phyloP scores from a whole-genome alignment of 2,113 vertebrate species.

The Pollimyrus isidori region DNA sequence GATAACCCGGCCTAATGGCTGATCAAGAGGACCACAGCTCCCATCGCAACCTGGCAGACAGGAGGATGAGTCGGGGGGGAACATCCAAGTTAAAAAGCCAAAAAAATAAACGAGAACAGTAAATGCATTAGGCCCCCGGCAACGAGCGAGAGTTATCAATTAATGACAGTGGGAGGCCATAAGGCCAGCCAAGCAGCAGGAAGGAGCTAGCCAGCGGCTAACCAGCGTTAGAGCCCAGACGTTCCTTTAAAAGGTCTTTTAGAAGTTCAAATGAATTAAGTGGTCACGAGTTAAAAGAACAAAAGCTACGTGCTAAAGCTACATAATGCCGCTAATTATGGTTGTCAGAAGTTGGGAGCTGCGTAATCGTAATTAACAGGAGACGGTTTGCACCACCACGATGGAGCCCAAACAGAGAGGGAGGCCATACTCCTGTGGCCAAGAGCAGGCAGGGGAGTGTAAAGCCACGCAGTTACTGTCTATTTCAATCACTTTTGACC shows the following conservation, averaged over 20 bases:
- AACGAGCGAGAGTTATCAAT: slow-evolving; percentile 34
- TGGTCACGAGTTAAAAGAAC: background rate
- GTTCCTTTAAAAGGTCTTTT: slow-evolving; percentile 49
- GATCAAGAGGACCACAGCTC: slow-evolving; percentile 1
- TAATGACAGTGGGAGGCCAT: slow-evolving; percentile 30
- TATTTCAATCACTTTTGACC: background rate
- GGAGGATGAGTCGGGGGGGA: slow-evolving; percentile 8
- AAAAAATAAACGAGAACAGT: background rate
- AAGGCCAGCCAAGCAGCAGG: background rate
- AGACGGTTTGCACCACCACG: background rate
- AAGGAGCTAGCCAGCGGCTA: background rate
- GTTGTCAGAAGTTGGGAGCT: background rate
- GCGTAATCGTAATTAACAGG: background rate
- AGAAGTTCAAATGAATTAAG: slow-evolving; percentile 45
- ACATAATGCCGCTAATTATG: slow-evolving; percentile 29
- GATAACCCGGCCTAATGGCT: background rate
- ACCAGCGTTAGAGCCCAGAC: slow-evolving; percentile 31
- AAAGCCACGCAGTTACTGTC: too few relatives aligned
- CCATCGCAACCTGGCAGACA: slow-evolving; percentile 20
- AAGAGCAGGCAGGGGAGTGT: background rate
- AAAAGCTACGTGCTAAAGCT: slow-evolving; percentile 22
- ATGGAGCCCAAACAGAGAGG: background rate
- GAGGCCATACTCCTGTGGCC: background rate
- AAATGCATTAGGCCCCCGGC: slow-evolving; percentile 38
- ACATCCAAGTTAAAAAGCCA: slow-evolving; percentile 10